Base-by-base conservation (phyloP, 2,888 invertebrate genomes). In the Apamea epomidion region DNA sequence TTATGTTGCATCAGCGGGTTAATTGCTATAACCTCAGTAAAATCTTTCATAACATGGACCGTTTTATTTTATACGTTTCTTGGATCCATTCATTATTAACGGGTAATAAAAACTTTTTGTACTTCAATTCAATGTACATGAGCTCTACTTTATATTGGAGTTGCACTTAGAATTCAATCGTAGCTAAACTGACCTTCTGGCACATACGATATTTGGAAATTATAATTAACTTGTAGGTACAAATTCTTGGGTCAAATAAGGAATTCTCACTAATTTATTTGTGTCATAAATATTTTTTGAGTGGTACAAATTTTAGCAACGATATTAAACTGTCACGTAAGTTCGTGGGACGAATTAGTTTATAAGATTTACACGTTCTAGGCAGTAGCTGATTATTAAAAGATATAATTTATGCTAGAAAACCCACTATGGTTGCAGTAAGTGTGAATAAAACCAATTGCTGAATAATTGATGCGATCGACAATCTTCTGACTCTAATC, bases 201-300 rank as follows among this genome's bases (percentile, higher is more conserved):
- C 54, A 37, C 67, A 37, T 45, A 74, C 45, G 58, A 69, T 76
- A 80, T 81, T 81, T 70, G 71, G 65, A 83, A 74, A 78, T 80
- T 74, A 74, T 71, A 79, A 76, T 70, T 78, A 65, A 84, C 48
- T 76, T 74, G 81, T 81, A 65, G 16, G 42, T 73, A 79, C 74
- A 87, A 74, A 81, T 81, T 54, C 29, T 71, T 18, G 25, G 29
- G n/a, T 42, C 78, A 32, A 74, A 81, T 74, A 84, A 54, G 85
- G 81, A 80, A 45, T 78, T 54, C 37, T 74, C 14, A 69, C 81
- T 78, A 78, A 85, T 87, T 77, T 83, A 70, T 48, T 54, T 32
- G 18, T 69, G n/a, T 77, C 54, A 69, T 68, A 42, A 76, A 68
- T 76, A 16, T 54, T 68, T 75, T 77, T 74, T 76, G 16, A 45